Evolutionary conservation across 2,888 invertebrate genomes (phyloP), one percentile per base, ranked within the genome.

Genomic region (Tetragnatha montana): DNA sequence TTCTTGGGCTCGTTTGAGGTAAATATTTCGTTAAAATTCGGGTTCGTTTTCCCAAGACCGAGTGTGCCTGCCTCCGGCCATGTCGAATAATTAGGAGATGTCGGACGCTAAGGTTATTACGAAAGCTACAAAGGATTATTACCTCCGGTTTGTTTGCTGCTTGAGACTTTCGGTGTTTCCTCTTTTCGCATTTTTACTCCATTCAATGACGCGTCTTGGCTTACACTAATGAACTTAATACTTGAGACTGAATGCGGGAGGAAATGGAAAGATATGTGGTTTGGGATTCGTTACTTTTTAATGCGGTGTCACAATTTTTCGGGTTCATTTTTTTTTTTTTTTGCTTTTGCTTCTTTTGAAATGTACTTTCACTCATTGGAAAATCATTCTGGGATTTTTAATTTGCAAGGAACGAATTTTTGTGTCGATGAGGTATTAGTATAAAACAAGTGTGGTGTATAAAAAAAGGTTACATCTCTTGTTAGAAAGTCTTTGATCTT

Each of bases 11-110:
- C 85, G 79, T 86, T 79, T 81, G 81, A 87, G 81, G 87, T 87
- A 87, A 87, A 87, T 81, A 87, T 81, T 87, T 76, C 76, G 76
- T 87, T 75, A 75, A 82, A 73, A 78, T 82, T 82, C 82, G 71
- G 19, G 68, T 81, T 74, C 78, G 69, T 85, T 79, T 79, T 71
- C 51, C 70, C 70, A 79, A 78, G 78, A 78, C 80, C 35, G 35
- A 74, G 70, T 35, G n/a, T 21, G 82, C 81, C 76, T 47, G 88
- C 88, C 79, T 50, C 19, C 7, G 79, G 88, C 83, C 49, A 76
- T n/a, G 79, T 69, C 35, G 83, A 83, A 79, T 88, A 88, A 88
- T 88, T 88, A 88, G 83, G 88, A 49, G 22, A 68, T 71, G 78
- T 82, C 74, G 88, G 79, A 83, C 75, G 80, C 79, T 79, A 50